Evolutionary conservation across 2,797 vertebrate genomes (phyloP).

Genomic region (Lates japonicus): DNA sequence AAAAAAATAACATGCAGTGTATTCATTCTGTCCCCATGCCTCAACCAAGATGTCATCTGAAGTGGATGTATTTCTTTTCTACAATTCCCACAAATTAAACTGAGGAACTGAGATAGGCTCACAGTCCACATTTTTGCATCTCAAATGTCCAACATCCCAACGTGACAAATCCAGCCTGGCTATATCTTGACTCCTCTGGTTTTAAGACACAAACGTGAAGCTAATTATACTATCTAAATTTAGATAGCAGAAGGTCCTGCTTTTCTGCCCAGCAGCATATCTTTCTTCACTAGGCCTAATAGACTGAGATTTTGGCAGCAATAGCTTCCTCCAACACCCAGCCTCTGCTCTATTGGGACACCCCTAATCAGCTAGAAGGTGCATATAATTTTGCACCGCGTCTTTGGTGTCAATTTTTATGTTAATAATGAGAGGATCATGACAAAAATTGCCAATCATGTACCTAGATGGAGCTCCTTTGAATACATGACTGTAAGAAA

Average conservation of each 20-base stretch:
- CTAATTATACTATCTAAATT: slow-evolving; percentile 66
- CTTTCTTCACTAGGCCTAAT: slow-evolving; percentile 79
- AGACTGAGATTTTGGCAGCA: slow-evolving; percentile 78
- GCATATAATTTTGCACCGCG: slow-evolving; percentile 92
- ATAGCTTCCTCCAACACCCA: slow-evolving; percentile 80
- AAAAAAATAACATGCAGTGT: slow-evolving; percentile 7
- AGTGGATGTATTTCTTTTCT: slow-evolving; percentile 14
- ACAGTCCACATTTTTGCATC: slow-evolving; percentile 1
- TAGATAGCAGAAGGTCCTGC: slow-evolving; percentile 59
- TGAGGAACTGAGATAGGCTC: background rate
- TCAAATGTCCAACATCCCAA: slow-evolving; percentile 7
- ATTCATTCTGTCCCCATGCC: background rate
- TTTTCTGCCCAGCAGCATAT: slow-evolving; percentile 59
- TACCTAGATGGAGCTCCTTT: slow-evolving; percentile 99
- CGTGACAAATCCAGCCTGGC: slow-evolving; percentile 38
- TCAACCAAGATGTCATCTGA: slow-evolving; percentile 14
- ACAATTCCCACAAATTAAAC: slow-evolving; percentile 19
- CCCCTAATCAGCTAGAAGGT: slow-evolving; percentile 93
- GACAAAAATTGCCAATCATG: slow-evolving; percentile 99
- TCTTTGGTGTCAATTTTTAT: slow-evolving; percentile 98
- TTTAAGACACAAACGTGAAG: slow-evolving; percentile 43
- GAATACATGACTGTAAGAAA: slow-evolving; percentile 97
- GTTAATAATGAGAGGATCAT: slow-evolving; percentile 99
- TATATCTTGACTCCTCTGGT: slow-evolving; percentile 21
- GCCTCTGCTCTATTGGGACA: slow-evolving; percentile 90